These are phyloP conservation scores for Megastigmus dorsalis DNA, from an alignment of 2,888 invertebrate genomes.

Conservation along the genomic window DNA sequence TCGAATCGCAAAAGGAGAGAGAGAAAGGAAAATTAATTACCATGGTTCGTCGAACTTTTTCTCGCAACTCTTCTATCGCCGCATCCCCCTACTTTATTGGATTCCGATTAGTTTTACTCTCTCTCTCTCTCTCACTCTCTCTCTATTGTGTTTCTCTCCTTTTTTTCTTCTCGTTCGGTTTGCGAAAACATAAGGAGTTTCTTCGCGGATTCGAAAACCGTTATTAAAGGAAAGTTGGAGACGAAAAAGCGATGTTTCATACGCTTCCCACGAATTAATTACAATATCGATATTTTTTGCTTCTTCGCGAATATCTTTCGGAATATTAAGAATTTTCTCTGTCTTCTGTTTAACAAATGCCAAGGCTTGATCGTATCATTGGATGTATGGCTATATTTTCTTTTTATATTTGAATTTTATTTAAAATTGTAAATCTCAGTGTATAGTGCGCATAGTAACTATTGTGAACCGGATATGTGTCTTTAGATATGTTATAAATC, in stretches of 20 bases:
- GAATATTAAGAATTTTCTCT: background rate
- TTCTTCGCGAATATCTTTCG: background rate
- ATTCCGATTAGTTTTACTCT: background rate
- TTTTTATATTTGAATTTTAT: background rate
- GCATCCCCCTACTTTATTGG: background rate
- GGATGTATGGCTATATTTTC: background rate
- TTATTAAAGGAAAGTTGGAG: background rate
- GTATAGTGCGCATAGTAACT: background rate
- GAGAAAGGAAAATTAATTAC: constrained; percentile 27
- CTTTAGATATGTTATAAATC: background rate
- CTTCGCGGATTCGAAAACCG: background rate
- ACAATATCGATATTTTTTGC: too few species aligned
- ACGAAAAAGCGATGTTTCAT: background rate
- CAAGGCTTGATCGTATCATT: background rate
- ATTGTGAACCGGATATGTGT: background rate
- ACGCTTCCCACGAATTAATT: too few species aligned
- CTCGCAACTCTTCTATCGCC: background rate
- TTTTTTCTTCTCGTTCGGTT: background rate
- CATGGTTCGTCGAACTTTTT: background rate
- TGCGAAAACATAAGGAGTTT: background rate
- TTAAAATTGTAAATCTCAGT: background rate
- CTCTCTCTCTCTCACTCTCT: background rate
- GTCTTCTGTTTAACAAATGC: background rate
- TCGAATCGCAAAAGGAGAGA: background rate
- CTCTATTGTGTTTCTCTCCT: too few species aligned